Percentiles rank a stretch among this genome's conserved stretches.
Conservation (phyloP, 2,797 vertebrate genomes). For the Loriculus beryllinus region DNA sequence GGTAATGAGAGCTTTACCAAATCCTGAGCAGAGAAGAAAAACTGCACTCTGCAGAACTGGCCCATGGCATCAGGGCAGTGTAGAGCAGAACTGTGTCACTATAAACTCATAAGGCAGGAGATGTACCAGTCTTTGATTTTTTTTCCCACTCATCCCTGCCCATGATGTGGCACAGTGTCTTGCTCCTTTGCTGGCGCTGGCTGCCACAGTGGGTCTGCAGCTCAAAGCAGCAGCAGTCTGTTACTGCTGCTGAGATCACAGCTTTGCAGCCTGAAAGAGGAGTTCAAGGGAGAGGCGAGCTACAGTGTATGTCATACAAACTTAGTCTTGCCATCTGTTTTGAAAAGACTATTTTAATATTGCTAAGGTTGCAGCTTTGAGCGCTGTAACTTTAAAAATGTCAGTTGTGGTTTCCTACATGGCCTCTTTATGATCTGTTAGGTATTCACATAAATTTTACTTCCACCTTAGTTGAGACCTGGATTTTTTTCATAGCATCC, state of each 20-base stretch:
- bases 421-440: neutral
- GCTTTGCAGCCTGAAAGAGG: neutral
- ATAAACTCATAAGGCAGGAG: neutral
- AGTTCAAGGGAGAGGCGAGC: neutral
- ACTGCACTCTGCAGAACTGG: neutral
- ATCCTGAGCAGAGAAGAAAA: neutral
- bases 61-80: accelerated
- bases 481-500: neutral
- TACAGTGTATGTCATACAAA: neutral
- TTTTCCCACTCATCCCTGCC: neutral
- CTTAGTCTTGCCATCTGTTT: neutral
- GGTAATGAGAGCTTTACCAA: neutral
- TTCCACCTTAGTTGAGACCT: neutral
- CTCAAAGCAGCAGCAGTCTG: neutral
- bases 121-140: neutral
- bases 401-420: neutral
- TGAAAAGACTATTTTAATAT: neutral
- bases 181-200: neutral
- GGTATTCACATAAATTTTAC: neutral
- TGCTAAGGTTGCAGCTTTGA: neutral
- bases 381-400: neutral
- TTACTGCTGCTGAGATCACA: neutral
- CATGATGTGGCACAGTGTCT: neutral
- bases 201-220: neutral
- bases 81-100: neutral